Conservation (phyloP, 2,888 invertebrate genomes). For the Strigamia transsilvanica region DNA sequence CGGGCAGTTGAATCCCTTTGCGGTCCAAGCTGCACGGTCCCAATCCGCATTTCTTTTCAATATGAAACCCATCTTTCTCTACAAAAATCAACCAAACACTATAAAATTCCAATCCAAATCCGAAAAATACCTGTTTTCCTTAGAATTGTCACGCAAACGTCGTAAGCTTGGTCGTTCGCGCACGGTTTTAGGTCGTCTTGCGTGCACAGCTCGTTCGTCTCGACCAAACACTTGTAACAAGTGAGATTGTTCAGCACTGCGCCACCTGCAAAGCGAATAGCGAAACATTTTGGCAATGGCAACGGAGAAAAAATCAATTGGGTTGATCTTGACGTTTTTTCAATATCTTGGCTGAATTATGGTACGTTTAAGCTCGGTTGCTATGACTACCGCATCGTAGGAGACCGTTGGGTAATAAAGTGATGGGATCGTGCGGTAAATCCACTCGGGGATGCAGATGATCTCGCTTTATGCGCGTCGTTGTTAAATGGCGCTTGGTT, state of each 20-base stretch:
- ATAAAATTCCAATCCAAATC: not conserved
- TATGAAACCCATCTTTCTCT: conserved; percentile 51
- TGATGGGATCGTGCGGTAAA: not conserved
- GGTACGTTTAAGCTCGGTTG: not conserved
- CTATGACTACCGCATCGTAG: not conserved
- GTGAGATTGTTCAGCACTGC: conserved; percentile 37
- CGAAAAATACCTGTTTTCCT: conserved; percentile 56
- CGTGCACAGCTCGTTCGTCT: conserved; percentile 51
- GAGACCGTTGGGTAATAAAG: not conserved
- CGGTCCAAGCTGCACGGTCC: conserved; percentile 59
- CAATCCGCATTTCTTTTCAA: conserved; percentile 59
- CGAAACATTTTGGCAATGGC: not conserved
- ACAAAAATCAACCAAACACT: not conserved
- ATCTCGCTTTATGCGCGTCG: not conserved
- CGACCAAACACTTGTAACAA: conserved; percentile 52
- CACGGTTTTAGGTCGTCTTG: conserved; percentile 57
- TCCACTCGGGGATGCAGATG: conserved; percentile 5
- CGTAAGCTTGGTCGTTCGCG: conserved; percentile 58
- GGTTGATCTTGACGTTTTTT: not conserved
- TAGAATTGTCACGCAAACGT: conserved; percentile 58
- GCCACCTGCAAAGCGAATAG: not conserved
- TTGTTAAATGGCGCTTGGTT: not conserved
- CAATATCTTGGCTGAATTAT: not conserved
- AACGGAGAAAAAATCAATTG: not conserved
- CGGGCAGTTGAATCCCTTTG: conserved; percentile 56